Percentiles rank a stretch among this genome's conserved stretches.
These are phyloP conservation scores for Pterophyllum scalare DNA, from an alignment of 2,113 vertebrate species.

Conservation along the genomic window DNA sequence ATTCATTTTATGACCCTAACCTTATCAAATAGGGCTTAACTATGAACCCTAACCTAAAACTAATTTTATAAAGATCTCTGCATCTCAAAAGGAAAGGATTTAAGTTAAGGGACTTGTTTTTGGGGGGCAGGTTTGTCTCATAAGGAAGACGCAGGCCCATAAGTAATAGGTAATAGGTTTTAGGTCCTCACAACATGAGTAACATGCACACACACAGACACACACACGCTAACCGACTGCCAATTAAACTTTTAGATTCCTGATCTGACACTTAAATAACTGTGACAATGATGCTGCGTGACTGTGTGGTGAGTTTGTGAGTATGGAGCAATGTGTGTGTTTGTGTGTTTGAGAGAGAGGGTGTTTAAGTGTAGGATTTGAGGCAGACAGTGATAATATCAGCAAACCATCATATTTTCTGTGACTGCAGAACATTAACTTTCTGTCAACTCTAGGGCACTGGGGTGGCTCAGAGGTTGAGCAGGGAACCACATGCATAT, in stretches of 20 bases:
- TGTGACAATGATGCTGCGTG: constrained; percentile 39
- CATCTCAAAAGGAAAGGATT: background rate
- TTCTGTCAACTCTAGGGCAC: background rate
- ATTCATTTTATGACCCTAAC: background rate
- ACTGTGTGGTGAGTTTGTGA: constrained; percentile 12
- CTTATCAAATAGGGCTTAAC: background rate
- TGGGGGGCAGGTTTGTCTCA: background rate
- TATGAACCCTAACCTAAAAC: background rate
- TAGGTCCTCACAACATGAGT: constrained; percentile 1
- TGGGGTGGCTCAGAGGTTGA: too few relatives aligned
- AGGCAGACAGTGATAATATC: constrained; percentile 51
- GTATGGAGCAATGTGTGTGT: background rate
- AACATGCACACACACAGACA: constrained; percentile 13
- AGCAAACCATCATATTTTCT: constrained; percentile 28
- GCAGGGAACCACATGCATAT: too few relatives aligned
- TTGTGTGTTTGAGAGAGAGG: background rate
- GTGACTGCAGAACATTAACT: constrained; percentile 18
- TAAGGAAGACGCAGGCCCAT: background rate
- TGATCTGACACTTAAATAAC: constrained; percentile 53
- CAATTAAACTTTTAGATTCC: constrained; percentile 51
- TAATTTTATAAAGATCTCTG: background rate
- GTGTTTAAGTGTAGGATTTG: background rate
- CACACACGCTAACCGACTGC: constrained; percentile 30
- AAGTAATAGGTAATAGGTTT: background rate
- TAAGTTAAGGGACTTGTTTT: background rate